Evolutionary conservation across 2,797 vertebrate genomes (phyloP).

Genomic region (Naso thynnoides): DNA sequence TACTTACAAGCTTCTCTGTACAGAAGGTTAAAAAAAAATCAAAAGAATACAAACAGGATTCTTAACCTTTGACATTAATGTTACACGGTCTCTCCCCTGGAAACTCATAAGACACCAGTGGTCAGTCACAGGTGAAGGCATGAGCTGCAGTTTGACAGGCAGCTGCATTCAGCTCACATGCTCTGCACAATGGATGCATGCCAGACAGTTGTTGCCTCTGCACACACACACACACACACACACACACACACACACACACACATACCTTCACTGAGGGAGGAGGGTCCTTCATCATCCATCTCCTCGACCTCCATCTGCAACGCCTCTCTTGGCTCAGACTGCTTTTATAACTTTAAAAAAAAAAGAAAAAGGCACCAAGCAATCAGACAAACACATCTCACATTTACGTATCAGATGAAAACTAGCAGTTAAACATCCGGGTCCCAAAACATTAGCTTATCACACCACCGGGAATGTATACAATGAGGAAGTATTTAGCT

Average conservation of each 20-base stretch:
- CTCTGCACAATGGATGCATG: too few relatives aligned
- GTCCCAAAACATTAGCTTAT: not conserved
- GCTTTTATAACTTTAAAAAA: slow-evolving; percentile 31
- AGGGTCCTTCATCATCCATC: slow-evolving; percentile 64
- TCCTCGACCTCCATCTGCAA: slow-evolving; percentile 74
- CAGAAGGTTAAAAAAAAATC: too few relatives aligned
- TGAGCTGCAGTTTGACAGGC: not conserved
- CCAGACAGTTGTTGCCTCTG: too few relatives aligned
- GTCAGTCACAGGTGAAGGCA: not conserved
- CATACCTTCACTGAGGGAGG: slow-evolving; percentile 67
- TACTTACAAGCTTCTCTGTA: too few relatives aligned
- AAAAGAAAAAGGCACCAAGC: not conserved
- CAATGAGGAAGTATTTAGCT: slow-evolving; percentile 32
- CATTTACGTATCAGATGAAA: not conserved
- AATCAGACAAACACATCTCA: not conserved
- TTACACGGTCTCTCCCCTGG: not conserved
- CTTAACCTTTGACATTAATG: not conserved
- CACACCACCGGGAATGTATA: slow-evolving; percentile 4
- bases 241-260: not conserved
- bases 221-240: too few relatives aligned
- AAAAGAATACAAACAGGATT: not conserved
- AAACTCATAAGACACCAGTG: not conserved
- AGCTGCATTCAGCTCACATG: not conserved
- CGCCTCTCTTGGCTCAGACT: slow-evolving; percentile 27
- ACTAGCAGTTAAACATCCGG: not conserved